Evolutionary conservation across 2,888 invertebrate species (phyloP).

Genomic region (Aspidiotus rigidus): DNA sequence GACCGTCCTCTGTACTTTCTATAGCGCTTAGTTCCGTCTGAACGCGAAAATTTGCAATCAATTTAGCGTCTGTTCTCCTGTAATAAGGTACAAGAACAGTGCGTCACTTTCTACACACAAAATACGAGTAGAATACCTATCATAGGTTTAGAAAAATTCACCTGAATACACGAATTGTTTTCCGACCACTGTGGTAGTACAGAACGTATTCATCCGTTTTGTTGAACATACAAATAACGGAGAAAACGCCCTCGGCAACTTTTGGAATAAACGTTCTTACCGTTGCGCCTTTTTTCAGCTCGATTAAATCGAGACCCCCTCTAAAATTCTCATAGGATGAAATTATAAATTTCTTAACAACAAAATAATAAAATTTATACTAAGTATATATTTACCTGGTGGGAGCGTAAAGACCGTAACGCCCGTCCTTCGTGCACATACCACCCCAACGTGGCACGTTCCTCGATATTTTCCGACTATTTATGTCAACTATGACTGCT

Average conservation of each 20-base stretch:
- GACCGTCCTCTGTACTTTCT: slow-evolving; percentile 74
- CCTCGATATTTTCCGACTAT: slow-evolving; percentile 75
- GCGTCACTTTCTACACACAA: no score
- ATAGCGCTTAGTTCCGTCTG: slow-evolving; percentile 82
- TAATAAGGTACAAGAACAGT: slow-evolving; percentile 18
- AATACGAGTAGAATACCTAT: not conserved
- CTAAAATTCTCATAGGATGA: slow-evolving; percentile 44
- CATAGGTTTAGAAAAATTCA: slow-evolving; percentile 40
- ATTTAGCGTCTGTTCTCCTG: slow-evolving; percentile 75
- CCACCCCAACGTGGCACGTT: slow-evolving; percentile 89
- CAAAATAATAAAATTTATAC: no score
- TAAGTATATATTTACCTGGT: slow-evolving; percentile 47
- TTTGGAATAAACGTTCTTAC: slow-evolving; percentile 84
- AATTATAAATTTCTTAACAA: not conserved
- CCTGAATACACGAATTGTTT: slow-evolving; percentile 87
- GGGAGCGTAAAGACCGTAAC: slow-evolving; percentile 86
- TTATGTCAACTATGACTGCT: slow-evolving; percentile 80
- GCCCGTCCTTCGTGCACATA: slow-evolving; percentile 73
- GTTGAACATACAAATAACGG: slow-evolving; percentile 88
- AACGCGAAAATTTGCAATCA: slow-evolving; percentile 85
- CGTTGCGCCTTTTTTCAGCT: slow-evolving; percentile 79
- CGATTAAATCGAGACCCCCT: slow-evolving; percentile 86
- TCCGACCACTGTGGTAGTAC: slow-evolving; percentile 92
- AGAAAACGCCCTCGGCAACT: slow-evolving; percentile 94
- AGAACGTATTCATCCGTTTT: slow-evolving; percentile 89